Evolutionary conservation across 2,113 vertebrate genomes (phyloP), one percentile per base, ranked within the genome.

Genomic region (Prionailurus viverrinus): DNA sequence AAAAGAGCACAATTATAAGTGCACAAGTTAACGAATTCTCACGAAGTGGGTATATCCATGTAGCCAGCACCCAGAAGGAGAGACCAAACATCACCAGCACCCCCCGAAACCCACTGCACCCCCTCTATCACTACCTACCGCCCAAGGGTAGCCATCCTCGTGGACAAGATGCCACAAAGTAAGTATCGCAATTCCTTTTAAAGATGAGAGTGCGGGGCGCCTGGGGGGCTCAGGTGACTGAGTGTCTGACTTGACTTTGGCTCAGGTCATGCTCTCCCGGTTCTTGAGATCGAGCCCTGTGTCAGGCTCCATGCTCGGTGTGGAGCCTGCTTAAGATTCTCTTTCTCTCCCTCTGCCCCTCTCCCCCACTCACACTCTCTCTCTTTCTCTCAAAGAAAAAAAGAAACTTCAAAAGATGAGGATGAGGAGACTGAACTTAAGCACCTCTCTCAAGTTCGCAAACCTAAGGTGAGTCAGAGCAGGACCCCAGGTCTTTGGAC

Each of bases 71-170:
- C 23, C 63, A 2, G 16, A 9, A 1, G 15, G 11, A 51, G 18
- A 58, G 16, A 68, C 3, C 58, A n/a, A 55, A 41, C 14, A 39
- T 2, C 9, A 14, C 15, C 23, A 69, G 53, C 10, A 25, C 48
- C 18, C 39, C 29, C 36, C 5, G 9, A 48, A 6, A 18, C 53
- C 48, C 63, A 1, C 36, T 1, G 1, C 19, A 6, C 4, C 36
- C 39, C 41, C 76, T 63, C 51, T 18, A 31, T 23, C 73, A 33
- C 23, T 1, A 11, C 78, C 71, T 9, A 33, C 48, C 48, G 33
- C 82, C 80, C 65, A 48, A 25, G 27, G 33, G 33, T 4, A 63
- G 53, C 51, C 86, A 61, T 73, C 74, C 94, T 80, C 11, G n/a
- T 63, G 4, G 27, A 53, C 45, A 61, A 69, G 41, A 65, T 18